phyloP scores from a whole-genome alignment of 2,797 vertebrate species.

The Discoglossus pictus region DNA sequence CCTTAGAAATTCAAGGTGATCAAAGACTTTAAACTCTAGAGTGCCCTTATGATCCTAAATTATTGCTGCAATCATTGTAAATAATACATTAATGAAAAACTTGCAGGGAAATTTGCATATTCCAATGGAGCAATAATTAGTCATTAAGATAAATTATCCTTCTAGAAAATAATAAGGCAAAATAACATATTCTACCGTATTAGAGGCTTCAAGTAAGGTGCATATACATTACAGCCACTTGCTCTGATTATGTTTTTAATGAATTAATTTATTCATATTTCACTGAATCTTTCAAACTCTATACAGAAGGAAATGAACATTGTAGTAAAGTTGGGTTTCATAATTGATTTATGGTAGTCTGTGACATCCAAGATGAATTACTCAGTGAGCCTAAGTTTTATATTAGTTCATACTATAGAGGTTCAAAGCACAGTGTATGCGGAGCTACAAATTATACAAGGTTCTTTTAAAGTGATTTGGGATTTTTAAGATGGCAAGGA shows the following conservation, averaged over 20 bases:
- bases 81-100: constrained; percentile 43
- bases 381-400: constrained; percentile 7
- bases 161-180: constrained; percentile 40
- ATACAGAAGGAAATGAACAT: constrained; percentile 16
- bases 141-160: constrained; percentile 36
- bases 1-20: constrained; percentile 51
- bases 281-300: constrained; percentile 13
- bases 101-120: constrained; percentile 21
- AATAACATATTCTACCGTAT: constrained; percentile 16
- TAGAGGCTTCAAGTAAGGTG: constrained; percentile 22
- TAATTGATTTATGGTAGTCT: not conserved
- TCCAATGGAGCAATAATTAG: constrained; percentile 49
- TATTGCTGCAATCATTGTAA: constrained; percentile 48
- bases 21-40: constrained; percentile 47
- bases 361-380: constrained; percentile 17
- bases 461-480: too few species aligned
- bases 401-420: too few species aligned
- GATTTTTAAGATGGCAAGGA: too few species aligned
- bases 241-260: constrained; percentile 6
- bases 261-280: constrained; percentile 36
- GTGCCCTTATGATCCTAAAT: constrained; percentile 43
- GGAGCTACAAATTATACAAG: too few species aligned
- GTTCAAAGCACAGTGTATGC: too few species aligned
- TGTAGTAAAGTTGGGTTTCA: constrained; percentile 6
- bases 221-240: constrained; percentile 28